phyloP scores from a whole-genome alignment of 1,140 invertebrate species.

The Brachionus asplanchnoidis region DNA sequence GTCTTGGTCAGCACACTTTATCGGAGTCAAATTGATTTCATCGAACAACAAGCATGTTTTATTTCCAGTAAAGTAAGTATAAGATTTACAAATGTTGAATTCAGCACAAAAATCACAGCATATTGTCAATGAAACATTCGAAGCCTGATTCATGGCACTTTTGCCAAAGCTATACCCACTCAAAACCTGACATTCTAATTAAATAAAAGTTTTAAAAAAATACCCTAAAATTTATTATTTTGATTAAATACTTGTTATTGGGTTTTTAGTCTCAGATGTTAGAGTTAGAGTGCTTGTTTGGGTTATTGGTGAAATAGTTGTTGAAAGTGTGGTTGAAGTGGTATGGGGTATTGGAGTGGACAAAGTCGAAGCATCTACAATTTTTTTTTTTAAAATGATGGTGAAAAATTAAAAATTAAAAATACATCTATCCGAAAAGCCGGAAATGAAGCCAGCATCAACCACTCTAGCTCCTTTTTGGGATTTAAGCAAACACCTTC shows the following conservation, averaged over 20 bases:
- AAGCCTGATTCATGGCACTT: conserved; percentile 5
- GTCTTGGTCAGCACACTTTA: not conserved
- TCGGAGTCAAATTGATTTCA: not conserved
- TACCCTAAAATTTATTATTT: not conserved
- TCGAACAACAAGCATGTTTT: conserved; percentile 13
- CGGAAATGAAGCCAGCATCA: not conserved
- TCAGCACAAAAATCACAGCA: conserved; percentile 39
- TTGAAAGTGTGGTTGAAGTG: not conserved
- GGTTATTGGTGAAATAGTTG: not conserved
- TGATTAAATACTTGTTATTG: conserved; percentile 8
- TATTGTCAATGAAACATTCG: conserved; percentile 29
- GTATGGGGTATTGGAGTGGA: not conserved
- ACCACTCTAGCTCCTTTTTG: not conserved
- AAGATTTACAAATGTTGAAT: conserved; percentile 37
- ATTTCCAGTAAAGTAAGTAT: not conserved
- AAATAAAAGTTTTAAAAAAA: not conserved
- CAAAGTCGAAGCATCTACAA: not conserved
- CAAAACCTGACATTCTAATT: conserved; percentile 9
- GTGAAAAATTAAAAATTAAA: not conserved
- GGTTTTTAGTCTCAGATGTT: not conserved
- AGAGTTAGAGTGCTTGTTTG: not conserved
- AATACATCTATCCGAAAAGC: conserved; percentile 30
- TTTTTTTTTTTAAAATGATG: not conserved
- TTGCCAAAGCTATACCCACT: not conserved
- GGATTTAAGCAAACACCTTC: conserved; percentile 5